These are phyloP conservation scores for Mirounga angustirostris DNA, from an alignment of 2,113 vertebrate species.

Conservation along the genomic window DNA sequence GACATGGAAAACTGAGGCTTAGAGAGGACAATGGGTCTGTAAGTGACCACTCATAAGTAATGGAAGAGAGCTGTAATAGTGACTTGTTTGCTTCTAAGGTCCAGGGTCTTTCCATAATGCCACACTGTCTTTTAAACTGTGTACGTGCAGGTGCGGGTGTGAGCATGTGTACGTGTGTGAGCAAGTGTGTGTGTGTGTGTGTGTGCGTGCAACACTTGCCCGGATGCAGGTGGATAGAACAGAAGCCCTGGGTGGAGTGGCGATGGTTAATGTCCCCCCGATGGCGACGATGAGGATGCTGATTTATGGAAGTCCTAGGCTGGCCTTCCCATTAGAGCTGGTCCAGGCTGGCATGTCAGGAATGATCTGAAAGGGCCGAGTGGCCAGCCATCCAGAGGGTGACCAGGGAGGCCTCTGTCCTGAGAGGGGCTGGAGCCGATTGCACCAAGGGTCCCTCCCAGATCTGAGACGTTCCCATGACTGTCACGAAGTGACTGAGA, in stretches of 20 bases:
- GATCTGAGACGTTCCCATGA: not conserved
- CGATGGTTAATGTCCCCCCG: not conserved
- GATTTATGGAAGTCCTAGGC: not conserved
- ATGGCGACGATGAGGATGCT: not conserved
- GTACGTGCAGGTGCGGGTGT: not conserved
- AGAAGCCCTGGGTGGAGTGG: not conserved
- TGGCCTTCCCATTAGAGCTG: not conserved
- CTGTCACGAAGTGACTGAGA: not conserved
- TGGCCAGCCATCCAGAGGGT: not conserved
- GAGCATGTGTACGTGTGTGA: not conserved
- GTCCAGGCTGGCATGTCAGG: not conserved
- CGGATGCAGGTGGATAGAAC: not conserved
- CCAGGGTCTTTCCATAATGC: not conserved
- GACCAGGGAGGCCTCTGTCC: not conserved
- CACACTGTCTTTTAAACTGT: not conserved
- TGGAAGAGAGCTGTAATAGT: not conserved
- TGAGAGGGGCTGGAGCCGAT: not conserved
- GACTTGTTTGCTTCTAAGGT: not conserved
- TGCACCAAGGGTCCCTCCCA: not conserved
- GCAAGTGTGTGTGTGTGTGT: not conserved
- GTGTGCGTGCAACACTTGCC: not conserved
- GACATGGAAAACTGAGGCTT: not conserved
- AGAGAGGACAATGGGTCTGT: not conserved
- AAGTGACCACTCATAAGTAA: not conserved
- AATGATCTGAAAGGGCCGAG: not conserved